A percentile compares a stretch with the other conserved stretches of the same genome.
These are phyloP conservation scores for Euura lappo DNA, from an alignment of 1,140 invertebrate species.

Conservation along the genomic window DNA sequence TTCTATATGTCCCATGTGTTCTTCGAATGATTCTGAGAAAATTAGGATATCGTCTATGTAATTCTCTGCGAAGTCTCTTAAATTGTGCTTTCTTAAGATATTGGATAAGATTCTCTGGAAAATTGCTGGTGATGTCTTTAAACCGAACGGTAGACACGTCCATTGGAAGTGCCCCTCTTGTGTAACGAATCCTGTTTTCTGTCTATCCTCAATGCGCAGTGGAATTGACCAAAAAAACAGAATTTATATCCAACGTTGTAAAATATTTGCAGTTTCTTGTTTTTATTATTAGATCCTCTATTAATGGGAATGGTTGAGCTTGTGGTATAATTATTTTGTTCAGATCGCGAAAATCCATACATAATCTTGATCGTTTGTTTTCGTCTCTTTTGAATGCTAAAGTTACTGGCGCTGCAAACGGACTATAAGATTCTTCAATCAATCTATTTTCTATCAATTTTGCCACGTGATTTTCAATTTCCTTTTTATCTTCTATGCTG, in stretches of 20 bases:
- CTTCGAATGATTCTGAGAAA: constrained; percentile 26
- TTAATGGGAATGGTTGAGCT: constrained; percentile 32
- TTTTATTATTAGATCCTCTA: constrained; percentile 36
- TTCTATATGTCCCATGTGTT: constrained; percentile 25
- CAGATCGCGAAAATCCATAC: constrained; percentile 41
- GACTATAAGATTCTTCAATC: constrained; percentile 38
- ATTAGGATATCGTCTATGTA: constrained; percentile 28
- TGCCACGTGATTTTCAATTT: constrained; percentile 40
- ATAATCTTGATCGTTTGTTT: constrained; percentile 38
- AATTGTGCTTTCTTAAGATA: constrained; percentile 25
- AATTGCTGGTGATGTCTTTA: constrained; percentile 33
- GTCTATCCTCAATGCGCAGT: constrained; percentile 24
- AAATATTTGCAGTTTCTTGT: constrained; percentile 32
- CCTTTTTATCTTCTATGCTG: constrained; percentile 33
- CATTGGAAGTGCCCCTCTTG: constrained; percentile 33
- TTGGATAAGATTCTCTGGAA: constrained; percentile 33
- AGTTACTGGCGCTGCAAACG: constrained; percentile 38
- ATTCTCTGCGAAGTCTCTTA: constrained; percentile 26
- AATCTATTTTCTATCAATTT: constrained; percentile 34
- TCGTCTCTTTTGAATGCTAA: constrained; percentile 43
- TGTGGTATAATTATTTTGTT: constrained; percentile 39
- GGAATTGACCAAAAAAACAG: constrained; percentile 46
- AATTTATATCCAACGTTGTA: constrained; percentile 38
- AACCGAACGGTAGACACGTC: constrained; percentile 30
- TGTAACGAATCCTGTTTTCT: constrained; percentile 30